A percentile compares a stretch with the other conserved stretches of the same genome.
These are phyloP conservation scores for Eremophila alpestris DNA, from an alignment of 2,797 vertebrate genomes.

Conservation along the genomic window DNA sequence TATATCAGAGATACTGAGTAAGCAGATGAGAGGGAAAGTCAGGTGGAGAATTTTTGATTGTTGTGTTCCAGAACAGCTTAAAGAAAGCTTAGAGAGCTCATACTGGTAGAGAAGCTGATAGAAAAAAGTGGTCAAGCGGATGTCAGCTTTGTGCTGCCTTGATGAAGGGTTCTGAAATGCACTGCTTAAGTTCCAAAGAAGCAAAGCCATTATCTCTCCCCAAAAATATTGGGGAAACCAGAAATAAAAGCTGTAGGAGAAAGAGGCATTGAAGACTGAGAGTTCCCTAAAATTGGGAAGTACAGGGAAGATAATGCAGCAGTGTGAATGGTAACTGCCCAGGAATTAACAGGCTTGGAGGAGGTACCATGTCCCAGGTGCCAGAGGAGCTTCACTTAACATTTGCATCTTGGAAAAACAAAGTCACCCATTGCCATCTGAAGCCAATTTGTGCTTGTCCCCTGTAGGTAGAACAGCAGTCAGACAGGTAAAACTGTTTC, in stretches of 20 bases:
- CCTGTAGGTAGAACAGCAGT: background rate
- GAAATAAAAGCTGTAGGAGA: background rate
- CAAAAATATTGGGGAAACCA: background rate
- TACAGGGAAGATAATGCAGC: background rate
- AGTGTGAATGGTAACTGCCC: background rate
- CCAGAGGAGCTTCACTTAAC: background rate
- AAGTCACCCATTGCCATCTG: background rate
- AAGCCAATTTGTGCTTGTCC: background rate
- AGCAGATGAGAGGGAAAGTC: background rate
- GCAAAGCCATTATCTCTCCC: background rate
- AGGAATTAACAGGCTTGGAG: background rate
- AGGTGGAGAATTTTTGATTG: background rate
- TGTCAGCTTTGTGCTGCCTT: background rate
- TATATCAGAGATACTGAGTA: background rate
- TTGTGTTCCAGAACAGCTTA: background rate
- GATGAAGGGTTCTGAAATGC: background rate
- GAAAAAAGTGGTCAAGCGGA: background rate
- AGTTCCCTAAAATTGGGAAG: background rate
- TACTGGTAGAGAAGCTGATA: background rate
- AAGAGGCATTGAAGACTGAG: background rate
- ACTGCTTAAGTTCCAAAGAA: background rate
- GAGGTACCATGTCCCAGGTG: accelerated
- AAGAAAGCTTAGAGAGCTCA: background rate
- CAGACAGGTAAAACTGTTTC: background rate
- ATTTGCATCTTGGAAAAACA: background rate